Conservation (phyloP, 2,888 invertebrate species). For the Drosophila subquinaria region DNA sequence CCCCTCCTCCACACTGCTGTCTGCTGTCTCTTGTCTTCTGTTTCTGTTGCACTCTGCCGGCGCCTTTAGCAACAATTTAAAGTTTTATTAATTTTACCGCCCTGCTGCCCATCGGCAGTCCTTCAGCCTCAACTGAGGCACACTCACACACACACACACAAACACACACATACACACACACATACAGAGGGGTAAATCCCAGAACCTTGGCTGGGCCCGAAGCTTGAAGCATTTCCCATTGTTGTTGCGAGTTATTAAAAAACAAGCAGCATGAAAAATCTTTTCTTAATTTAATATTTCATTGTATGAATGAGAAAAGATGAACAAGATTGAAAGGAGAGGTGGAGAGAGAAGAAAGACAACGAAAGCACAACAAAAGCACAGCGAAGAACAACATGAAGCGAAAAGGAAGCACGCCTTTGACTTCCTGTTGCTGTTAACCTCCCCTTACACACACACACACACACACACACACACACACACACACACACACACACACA, state of each 20-base stretch:
- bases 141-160: conserved; percentile 22
- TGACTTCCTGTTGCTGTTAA: conserved; percentile 61
- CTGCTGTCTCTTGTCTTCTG: neutral
- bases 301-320: conserved; percentile 52
- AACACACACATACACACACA: conserved; percentile 7
- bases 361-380: conserved; percentile 37
- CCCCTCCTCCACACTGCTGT: neutral
- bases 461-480: conserved; percentile 15
- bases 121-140: conserved; percentile 5
- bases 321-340: conserved; percentile 8
- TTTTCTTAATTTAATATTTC: conserved; percentile 78
- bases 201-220: conserved; percentile 9
- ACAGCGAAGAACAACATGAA: conserved; percentile 51
- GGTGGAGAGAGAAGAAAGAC: conserved; percentile 11
- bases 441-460: conserved; percentile 21
- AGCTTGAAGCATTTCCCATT: conserved; percentile 55
- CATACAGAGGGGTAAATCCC: neutral
- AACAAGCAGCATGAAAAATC: conserved; percentile 72
- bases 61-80: conserved; percentile 74
- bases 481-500: conserved; percentile 3
- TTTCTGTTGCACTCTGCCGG: conserved; percentile 26
- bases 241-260: conserved; percentile 77
- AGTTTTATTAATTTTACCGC: conserved; percentile 78
- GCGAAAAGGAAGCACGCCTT: conserved; percentile 56
- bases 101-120: conserved; percentile 27